Base-by-base conservation (phyloP, 2,888 invertebrate species). In the Leptothorax acervorum region DNA sequence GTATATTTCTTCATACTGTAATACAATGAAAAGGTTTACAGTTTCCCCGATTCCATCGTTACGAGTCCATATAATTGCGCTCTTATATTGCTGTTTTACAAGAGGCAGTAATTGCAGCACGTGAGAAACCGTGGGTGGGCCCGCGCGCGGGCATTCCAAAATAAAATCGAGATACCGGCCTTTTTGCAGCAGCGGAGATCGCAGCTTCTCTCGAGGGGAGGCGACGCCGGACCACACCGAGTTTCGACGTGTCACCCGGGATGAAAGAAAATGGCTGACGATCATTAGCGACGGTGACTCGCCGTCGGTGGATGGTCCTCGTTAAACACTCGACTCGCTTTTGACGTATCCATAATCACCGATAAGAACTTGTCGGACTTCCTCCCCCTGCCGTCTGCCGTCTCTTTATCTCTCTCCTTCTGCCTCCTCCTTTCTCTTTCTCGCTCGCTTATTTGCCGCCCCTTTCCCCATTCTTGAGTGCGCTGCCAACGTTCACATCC, bases 261-360 rank as follows among this genome's bases (percentile, higher is more conserved):
- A 88, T 88, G 90, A 91, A 90, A 87, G 90, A 90, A 90, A 90
- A 90, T 91, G 87, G 90, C 88, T 88, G 86, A 87, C 90, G 89
- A 91, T 92, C 93, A 92, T 93, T 93, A 93, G 89, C 87, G 92
- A 93, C 90, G 89, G 92, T 93, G 93, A 93, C 93, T 93, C 90
- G 90, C 87, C 84, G 78, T 84, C 88, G 86, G 88, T 76, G 88
- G 87, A 89, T 89, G 92, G 88, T 87, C 87, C 91, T 92, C 88
- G 91, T 92, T 92, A 91, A 91, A 91, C 89, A 90, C 88, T 90
- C 88, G 82, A 86, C 87, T 84, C 84, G 79, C 88, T 90, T 90
- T 88, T 90, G 85, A 91, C 92, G 90, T 91, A 91, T 93, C 89
- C 92, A 87, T 92, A 92, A 93, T 91, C 90, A 91, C 86, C 90